Conservation (phyloP, 2,888 invertebrate genomes). For the Acanthosepion lycidas region DNA sequence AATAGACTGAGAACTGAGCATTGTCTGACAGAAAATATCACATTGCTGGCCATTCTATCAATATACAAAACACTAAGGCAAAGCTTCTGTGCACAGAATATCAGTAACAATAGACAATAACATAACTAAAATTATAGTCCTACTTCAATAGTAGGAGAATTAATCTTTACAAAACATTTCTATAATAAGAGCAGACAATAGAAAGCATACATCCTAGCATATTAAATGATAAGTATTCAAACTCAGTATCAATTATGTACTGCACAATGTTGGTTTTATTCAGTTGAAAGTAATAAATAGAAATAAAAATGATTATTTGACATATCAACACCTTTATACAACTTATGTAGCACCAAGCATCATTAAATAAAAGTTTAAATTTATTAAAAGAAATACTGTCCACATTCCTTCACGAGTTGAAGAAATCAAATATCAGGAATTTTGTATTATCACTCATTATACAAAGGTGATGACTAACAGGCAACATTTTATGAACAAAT, state of each 20-base stretch:
- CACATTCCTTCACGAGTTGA: neutral
- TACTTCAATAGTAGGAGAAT: neutral
- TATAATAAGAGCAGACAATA: neutral
- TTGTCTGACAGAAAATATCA: neutral
- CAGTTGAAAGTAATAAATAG: neutral
- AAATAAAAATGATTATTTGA: neutral
- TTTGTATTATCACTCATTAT: neutral
- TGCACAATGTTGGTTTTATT: neutral
- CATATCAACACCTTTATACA: neutral
- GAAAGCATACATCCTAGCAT: neutral
- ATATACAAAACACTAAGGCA: neutral
- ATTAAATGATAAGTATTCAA: neutral
- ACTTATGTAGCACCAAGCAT: neutral
- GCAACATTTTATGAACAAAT: neutral
- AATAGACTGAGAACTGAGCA: conserved; percentile 1
- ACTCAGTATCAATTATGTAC: too few species aligned
- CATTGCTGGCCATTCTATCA: neutral
- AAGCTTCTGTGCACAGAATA: neutral
- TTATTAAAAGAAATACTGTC: neutral
- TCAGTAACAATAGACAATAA: conserved; percentile 6
- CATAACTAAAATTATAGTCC: neutral
- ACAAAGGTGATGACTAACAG: neutral
- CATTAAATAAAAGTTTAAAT: neutral
- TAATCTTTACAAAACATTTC: neutral
- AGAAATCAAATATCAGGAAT: neutral